These are phyloP conservation scores for Empis stercorea DNA, from an alignment of 2,888 invertebrate species.

Conservation along the genomic window DNA sequence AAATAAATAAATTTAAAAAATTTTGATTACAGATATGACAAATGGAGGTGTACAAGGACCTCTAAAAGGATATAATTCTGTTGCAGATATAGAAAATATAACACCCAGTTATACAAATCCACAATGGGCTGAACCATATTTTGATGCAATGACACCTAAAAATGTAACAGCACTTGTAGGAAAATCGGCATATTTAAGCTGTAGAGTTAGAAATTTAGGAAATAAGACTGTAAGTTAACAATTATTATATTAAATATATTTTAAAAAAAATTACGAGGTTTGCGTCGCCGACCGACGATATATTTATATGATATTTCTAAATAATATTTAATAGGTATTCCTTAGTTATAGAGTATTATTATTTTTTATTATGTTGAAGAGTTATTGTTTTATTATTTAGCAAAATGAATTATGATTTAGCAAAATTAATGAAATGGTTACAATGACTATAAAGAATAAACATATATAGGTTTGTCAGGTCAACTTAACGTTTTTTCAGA, in stretches of 20 bases:
- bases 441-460: too few relatives aligned
- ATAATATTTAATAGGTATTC: too few relatives aligned
- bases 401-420: too few relatives aligned
- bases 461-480: too few relatives aligned
- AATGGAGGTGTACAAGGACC: conserved; percentile 34
- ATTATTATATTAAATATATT: not conserved
- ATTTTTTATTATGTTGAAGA: too few relatives aligned
- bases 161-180: conserved; percentile 71
- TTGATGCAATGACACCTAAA: conserved; percentile 59
- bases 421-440: too few relatives aligned
- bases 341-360: too few relatives aligned
- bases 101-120: conserved; percentile 27
- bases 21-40: conserved; percentile 26
- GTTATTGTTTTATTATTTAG: too few relatives aligned
- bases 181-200: conserved; percentile 43
- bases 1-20: not conserved
- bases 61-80: conserved; percentile 31
- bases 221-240: conserved; percentile 34
- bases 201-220: conserved; percentile 35
- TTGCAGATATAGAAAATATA: conserved; percentile 23
- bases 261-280: too few relatives aligned
- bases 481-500: too few relatives aligned
- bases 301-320: too few relatives aligned
- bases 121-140: conserved; percentile 48
- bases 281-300: too few relatives aligned